phyloP scores from a whole-genome alignment of 2,113 vertebrate genomes.

The Silurus asotus region DNA sequence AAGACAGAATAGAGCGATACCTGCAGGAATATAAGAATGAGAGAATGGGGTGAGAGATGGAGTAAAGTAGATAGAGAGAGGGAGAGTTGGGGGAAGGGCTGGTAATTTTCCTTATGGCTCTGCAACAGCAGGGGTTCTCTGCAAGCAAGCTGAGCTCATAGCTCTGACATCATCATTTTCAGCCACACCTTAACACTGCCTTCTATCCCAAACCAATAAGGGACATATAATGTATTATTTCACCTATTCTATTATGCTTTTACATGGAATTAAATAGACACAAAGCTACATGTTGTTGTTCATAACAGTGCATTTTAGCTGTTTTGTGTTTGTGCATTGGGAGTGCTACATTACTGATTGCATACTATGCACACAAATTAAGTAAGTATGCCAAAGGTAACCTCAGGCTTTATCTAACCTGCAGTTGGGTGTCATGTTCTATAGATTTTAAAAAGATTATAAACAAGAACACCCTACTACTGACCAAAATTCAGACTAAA shows the following conservation, averaged over 20 bases:
- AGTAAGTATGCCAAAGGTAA: constrained; percentile 41
- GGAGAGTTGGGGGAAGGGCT: constrained; percentile 69
- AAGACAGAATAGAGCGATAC: not conserved
- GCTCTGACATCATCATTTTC: constrained; percentile 58
- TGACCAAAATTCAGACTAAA: not conserved
- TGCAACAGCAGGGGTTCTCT: constrained; percentile 64
- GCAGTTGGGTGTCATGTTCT: not conserved
- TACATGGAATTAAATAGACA: not conserved
- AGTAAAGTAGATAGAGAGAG: constrained; percentile 20
- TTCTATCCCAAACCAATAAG: constrained; percentile 3
- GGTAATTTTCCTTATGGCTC: constrained; percentile 73
- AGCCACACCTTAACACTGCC: constrained; percentile 52
- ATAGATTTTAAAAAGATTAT: not conserved
- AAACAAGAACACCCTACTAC: not conserved
- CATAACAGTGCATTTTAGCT: constrained; percentile 1
- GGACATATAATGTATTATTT: not conserved
- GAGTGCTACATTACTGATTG: constrained; percentile 63
- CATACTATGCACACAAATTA: constrained; percentile 44
- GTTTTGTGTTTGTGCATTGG: constrained; percentile 18
- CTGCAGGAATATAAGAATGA: not conserved
- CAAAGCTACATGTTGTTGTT: not conserved
- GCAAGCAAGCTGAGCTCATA: constrained; percentile 55
- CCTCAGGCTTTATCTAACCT: not conserved
- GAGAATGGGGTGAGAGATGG: constrained; percentile 15
- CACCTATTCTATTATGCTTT: not conserved